phyloP scores from a whole-genome alignment of 2,113 vertebrate species.

The Bungarus multicinctus region DNA sequence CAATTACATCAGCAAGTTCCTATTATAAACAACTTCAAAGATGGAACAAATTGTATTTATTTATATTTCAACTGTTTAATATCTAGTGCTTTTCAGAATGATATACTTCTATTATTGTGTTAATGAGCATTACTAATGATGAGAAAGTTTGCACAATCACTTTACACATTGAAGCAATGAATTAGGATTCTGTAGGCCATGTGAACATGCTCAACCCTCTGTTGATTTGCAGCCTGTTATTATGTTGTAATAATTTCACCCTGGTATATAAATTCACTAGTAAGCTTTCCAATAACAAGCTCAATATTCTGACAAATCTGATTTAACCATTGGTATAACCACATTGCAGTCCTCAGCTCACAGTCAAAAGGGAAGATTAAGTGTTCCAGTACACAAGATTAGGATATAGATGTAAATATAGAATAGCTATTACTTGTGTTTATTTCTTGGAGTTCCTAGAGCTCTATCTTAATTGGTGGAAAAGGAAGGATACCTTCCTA shows the following conservation, averaged over 20 bases:
- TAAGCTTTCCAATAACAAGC: not conserved
- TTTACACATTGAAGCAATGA: not conserved
- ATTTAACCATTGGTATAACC: not conserved
- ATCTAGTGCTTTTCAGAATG: not conserved
- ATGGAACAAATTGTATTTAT: not conserved
- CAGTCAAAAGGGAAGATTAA: not conserved
- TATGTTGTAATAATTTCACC: not conserved
- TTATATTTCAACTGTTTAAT: not conserved
- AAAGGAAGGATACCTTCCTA: not conserved
- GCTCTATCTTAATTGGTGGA: not conserved
- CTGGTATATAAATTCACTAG: not conserved
- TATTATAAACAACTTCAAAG: not conserved
- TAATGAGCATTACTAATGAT: not conserved
- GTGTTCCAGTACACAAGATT: not conserved
- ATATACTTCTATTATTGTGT: not conserved
- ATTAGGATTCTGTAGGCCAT: not conserved
- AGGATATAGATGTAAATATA: not conserved
- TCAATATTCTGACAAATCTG: not conserved
- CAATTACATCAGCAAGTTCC: too few species aligned
- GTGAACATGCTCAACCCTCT: not conserved
- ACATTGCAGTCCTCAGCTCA: not conserved
- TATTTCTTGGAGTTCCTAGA: not conserved
- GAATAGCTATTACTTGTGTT: not conserved
- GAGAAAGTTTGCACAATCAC: not conserved
- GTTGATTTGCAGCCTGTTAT: not conserved